Conservation (phyloP, 2,113 vertebrate species). For the Pachycephala philippinensis region DNA sequence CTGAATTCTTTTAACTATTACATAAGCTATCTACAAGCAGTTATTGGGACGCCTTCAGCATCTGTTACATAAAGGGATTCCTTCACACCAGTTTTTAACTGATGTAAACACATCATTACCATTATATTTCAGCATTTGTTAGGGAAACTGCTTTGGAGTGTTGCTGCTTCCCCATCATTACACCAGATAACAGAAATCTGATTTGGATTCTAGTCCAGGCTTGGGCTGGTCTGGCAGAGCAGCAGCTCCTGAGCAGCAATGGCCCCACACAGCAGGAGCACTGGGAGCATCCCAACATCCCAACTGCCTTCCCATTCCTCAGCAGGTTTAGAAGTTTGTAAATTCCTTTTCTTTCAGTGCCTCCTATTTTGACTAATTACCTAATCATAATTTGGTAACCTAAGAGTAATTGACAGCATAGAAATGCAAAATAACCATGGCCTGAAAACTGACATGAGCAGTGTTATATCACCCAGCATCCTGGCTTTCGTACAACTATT, state of each 20-base stretch:
- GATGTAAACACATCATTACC: not conserved
- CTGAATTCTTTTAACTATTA: not conserved
- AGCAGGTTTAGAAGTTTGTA: not conserved
- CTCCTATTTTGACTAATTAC: conserved; percentile 46
- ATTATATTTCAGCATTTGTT: not conserved
- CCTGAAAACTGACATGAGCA: conserved; percentile 11
- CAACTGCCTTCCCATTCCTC: not conserved
- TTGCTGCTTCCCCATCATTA: not conserved
- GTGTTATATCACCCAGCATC: conserved; percentile 2
- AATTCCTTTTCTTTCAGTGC: conserved; percentile 10
- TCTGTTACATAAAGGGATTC: not conserved
- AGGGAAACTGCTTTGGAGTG: not conserved
- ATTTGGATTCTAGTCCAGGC: not conserved
- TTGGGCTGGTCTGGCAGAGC: not conserved
- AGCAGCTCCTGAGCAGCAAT: not conserved
- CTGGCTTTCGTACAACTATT: conserved; percentile 30
- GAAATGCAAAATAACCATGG: conserved; percentile 25
- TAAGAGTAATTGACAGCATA: conserved; percentile 50
- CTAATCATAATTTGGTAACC: conserved; percentile 36
- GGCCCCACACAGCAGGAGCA: not conserved
- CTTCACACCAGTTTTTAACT: not conserved
- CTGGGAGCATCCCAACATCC: not conserved
- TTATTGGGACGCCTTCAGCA: not conserved
- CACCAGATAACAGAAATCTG: not conserved
- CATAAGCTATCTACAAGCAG: not conserved